Base-by-base conservation (phyloP, 64 coral and sea anemone genomes). In the Stichodactyla helianthus region DNA sequence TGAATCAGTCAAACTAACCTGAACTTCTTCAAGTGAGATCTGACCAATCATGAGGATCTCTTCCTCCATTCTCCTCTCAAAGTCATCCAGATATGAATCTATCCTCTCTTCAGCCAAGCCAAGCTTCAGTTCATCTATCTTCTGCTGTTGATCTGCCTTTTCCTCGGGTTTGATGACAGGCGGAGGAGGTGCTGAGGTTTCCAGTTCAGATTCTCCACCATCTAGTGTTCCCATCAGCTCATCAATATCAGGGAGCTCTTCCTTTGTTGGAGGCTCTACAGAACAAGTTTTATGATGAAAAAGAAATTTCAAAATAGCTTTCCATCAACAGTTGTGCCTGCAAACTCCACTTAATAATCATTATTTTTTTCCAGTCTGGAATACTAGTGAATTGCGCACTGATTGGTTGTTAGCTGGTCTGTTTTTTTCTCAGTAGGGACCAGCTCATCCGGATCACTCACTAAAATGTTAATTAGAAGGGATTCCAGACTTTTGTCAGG, bases 1-100 rank as follows among this genome's bases (percentile, higher is more conserved):
- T 58, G 8, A 11, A 11, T 58, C n/a, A 35, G 16, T 18, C 51
- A 7, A 53, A 87, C 14, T 28, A 35, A 99, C 97, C 97, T 99
- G 97, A 64, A 99, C 93, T 89, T 93, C 93, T 81, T 99, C 97
- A 35, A 99, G 78, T 84, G 97, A 95, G 54, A 99, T 99, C 31
- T 92, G 94, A 4, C 97, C 97, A 84, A 99, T 93, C 97, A 99
- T 99, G 13, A 99, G 77, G 7, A 99, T 83, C 54, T 99, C 97
- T 51, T 99, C 97, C 77, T 95, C 93, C 80, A 99, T 90, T 60
- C 86, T 82, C 58, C 92, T 94, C 51, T 99, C 93, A 95, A 99
- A 99, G 20, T 99, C 90, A 71, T 99, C 97, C 53, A 91, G 82
- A 84, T 99, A 99, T 23, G 86, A 59, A 22, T 88, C 85, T 59